Base-by-base conservation (phyloP, 2,113 vertebrate genomes). In the Trichomycterus rosablanca region DNA sequence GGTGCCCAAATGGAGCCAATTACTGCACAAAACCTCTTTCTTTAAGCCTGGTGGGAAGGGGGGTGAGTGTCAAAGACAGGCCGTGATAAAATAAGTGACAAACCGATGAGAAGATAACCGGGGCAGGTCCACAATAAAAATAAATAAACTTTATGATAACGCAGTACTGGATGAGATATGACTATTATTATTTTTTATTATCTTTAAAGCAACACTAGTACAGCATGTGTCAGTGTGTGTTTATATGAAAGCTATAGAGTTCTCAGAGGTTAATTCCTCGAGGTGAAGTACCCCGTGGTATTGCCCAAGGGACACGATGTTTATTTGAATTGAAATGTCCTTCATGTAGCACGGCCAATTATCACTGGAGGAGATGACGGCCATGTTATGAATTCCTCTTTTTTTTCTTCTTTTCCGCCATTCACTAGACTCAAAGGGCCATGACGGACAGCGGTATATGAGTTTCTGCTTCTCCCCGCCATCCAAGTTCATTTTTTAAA, bases 1-100 rank as follows among this genome's bases (percentile, higher is more conserved):
- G 76, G 78, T 78, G 76, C 65, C 81, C 79, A 74, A 82, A 74
- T 74, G 78, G 80, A 80, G 80, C 81, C 78, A 75, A 81, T 49
- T 78, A 73, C 72, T 66, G 68, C 76, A 63, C 67, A 18, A 81
- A 87, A 71, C 53, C 76, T 68, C 56, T 55, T 73, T 70, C 70
- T 59, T 53, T 18, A 9, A 74, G 66, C 57, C 59, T 66, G 15
- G 35, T 7, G 43, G 81, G 70, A 67, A 66, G 73, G 59, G 70
- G 72, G 64, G 57, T 48, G 52, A 61, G 68, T 54, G 65, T 75
- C 59, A 74, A 49, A 67, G 63, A 70, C 39, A 44, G 39, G 56
- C 61, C 48, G 16, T 63, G 70, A 67, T 71, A 69, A 58, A 74
- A 68, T 63, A 44, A 65, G 26, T 37, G 18, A 6, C 7, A 56